Evolutionary conservation across 2,113 vertebrate species (phyloP).

Genomic region (Mustela lutreola): DNA sequence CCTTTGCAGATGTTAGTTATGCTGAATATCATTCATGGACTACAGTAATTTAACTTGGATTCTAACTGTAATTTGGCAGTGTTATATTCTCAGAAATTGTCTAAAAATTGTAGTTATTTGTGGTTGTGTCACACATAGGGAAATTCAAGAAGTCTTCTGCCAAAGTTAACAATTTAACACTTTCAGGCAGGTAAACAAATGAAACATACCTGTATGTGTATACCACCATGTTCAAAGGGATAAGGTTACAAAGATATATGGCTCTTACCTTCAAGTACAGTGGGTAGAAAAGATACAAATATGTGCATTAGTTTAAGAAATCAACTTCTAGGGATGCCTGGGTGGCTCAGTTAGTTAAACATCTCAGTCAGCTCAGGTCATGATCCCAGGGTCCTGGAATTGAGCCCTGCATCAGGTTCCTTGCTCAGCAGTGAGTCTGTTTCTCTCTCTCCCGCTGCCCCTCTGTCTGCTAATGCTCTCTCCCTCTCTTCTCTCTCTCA

Average conservation of each 20-base stretch:
- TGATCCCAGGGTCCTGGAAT: not conserved
- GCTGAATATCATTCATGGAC: not conserved
- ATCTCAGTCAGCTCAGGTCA: not conserved
- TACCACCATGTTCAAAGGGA: not conserved
- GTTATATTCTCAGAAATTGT: not conserved
- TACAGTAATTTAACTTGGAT: conserved; percentile 23
- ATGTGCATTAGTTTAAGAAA: conserved; percentile 31
- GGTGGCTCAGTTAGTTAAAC: not conserved
- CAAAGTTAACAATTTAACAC: conserved; percentile 2
- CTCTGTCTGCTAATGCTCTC: not conserved
- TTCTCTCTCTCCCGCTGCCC: not conserved
- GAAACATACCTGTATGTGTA: not conserved
- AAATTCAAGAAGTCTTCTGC: not conserved
- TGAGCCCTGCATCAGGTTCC: not conserved
- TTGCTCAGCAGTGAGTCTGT: not conserved
- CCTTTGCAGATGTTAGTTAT: conserved; percentile 42
- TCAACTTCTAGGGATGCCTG: not conserved
- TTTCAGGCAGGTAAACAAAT: conserved; percentile 22
- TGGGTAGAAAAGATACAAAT: not conserved
- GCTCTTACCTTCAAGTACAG: conserved; percentile 30
- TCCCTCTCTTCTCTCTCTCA: not conserved
- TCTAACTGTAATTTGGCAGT: not conserved
- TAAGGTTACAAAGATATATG: not conserved
- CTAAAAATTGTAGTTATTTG: conserved; percentile 51
- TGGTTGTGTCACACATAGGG: not conserved